These are phyloP conservation scores for Drosophila yakuba DNA, from an alignment of 1,140 invertebrate genomes.

Conservation along the genomic window DNA sequence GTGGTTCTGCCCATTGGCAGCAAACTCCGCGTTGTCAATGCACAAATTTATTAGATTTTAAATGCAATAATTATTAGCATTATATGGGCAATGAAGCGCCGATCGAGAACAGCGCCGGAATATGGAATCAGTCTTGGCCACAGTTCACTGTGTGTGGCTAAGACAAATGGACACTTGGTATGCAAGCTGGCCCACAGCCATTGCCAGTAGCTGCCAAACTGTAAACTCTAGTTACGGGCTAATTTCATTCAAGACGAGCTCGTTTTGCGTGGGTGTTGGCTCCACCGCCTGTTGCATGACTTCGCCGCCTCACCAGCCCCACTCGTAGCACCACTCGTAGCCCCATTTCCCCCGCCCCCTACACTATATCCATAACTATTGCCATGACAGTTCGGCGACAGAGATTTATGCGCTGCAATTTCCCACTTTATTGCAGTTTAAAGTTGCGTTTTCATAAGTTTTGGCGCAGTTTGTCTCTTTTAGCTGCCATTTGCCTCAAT, in stretches of 20 bases:
- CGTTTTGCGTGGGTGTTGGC: conserved; percentile 69
- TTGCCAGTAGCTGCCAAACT: conserved; percentile 72
- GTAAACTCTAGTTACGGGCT: conserved; percentile 64
- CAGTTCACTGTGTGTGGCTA: conserved; percentile 40
- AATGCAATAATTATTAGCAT: conserved; percentile 84
- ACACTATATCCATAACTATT: background rate
- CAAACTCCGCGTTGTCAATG: conserved; percentile 76
- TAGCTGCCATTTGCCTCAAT: conserved; percentile 66
- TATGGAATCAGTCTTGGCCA: conserved; percentile 52
- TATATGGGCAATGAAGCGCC: conserved; percentile 82
- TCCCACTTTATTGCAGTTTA: conserved; percentile 83
- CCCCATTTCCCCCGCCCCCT: background rate
- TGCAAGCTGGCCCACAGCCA: conserved; percentile 30
- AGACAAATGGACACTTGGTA: conserved; percentile 46
- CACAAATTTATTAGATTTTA: conserved; percentile 84
- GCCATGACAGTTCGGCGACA: conserved; percentile 69
- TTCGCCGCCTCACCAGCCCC: conserved; percentile 4
- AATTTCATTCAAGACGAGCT: conserved; percentile 69
- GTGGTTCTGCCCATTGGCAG: background rate
- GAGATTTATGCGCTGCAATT: conserved; percentile 81
- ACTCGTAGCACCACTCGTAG: background rate
- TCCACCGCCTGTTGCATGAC: conserved; percentile 32
- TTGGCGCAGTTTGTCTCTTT: conserved; percentile 60
- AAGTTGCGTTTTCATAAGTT: conserved; percentile 81
- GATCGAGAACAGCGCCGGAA: conserved; percentile 56